Conservation (phyloP, 2,113 vertebrate genomes). For the Cyanoliseus patagonus region DNA sequence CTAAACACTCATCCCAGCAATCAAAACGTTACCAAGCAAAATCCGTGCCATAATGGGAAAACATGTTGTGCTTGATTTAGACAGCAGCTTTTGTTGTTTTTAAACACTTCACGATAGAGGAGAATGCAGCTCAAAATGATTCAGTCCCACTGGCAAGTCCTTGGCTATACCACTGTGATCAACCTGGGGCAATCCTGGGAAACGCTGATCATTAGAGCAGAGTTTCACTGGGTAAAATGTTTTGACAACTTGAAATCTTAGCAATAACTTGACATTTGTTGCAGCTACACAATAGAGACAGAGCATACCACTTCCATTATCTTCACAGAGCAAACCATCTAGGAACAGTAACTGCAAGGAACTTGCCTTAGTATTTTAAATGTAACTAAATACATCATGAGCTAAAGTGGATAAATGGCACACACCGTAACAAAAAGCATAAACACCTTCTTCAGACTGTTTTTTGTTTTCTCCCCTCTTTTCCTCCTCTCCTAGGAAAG, state of each 20-base stretch:
- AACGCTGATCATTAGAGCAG: not conserved
- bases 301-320: not conserved
- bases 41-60: not conserved
- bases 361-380: not conserved
- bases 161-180: not conserved
- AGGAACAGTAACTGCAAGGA: not conserved
- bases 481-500: not conserved
- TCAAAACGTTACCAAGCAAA: not conserved
- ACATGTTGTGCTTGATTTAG: not conserved
- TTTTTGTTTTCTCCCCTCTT: not conserved
- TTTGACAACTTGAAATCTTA: not conserved
- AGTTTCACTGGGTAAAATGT: not conserved
- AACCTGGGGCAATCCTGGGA: not conserved
- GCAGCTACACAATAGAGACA: not conserved
- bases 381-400: rapidly evolving
- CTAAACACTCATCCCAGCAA: not conserved
- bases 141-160: not conserved
- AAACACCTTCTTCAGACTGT: not conserved
- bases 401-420: not conserved
- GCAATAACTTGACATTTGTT: not conserved
- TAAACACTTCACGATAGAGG: not conserved
- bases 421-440: not conserved
- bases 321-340: not conserved
- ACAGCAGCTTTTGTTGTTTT: not conserved
- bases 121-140: not conserved